Percentiles rank a stretch among this genome's conserved stretches.
Conservation (phyloP, 2,113 vertebrate genomes). For the Otolemur garnettii region DNA sequence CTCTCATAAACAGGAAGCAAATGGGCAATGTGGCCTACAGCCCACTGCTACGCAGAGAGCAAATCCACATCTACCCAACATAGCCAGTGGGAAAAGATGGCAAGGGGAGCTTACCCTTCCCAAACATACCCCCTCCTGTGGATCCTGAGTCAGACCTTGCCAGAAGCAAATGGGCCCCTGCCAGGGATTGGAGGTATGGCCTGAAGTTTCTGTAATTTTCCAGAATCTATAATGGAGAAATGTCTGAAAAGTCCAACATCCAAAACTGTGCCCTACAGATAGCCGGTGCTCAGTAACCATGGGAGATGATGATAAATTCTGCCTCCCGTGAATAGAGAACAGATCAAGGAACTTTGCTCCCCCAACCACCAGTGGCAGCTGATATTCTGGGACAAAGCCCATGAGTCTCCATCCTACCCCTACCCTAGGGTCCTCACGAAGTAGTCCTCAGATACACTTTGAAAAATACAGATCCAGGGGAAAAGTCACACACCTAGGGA, state of each 20-base stretch:
- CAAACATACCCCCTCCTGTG: background rate
- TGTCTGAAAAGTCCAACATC: background rate
- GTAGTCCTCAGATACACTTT: background rate
- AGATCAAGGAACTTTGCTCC: background rate
- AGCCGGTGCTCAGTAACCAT: background rate
- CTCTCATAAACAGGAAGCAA: background rate
- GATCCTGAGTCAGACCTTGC: constrained; percentile 7
- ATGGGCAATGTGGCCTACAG: background rate
- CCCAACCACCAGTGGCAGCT: background rate
- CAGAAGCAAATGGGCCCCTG: background rate
- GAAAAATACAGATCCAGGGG: background rate
- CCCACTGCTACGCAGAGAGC: background rate
- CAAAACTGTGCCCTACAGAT: background rate
- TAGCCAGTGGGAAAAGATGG: background rate
- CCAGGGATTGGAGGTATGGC: constrained; percentile 32
- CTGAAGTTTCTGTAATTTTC: constrained; percentile 51
- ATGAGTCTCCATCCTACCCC: background rate
- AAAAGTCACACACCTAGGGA: background rate
- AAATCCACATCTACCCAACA: background rate
- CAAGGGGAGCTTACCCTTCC: background rate
- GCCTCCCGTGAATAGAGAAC: background rate
- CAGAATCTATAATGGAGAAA: constrained; percentile 44
- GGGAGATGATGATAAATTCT: background rate
- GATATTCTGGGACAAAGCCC: background rate
- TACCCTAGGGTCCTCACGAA: background rate